A percentile compares a stretch with the other conserved stretches of the same genome.
These are phyloP conservation scores for Sphyrna mokarran DNA, from an alignment of 2,113 vertebrate genomes.

Conservation along the genomic window DNA sequence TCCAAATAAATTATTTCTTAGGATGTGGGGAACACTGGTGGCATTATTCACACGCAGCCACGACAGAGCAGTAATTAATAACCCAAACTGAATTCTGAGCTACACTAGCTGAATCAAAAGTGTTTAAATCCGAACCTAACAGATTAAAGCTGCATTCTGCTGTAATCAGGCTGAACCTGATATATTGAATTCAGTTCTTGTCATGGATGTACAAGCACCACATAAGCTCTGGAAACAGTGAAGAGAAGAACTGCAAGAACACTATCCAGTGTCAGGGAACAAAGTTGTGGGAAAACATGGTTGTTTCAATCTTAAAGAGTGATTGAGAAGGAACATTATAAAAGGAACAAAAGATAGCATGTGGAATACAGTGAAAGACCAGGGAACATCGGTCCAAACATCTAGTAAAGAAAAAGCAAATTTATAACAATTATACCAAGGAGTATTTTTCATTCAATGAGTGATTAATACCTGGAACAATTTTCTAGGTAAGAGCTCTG, in stretches of 20 bases:
- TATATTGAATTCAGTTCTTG: neutral
- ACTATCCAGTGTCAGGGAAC: neutral
- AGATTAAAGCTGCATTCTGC: neutral
- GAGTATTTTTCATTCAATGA: neutral
- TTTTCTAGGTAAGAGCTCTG: neutral
- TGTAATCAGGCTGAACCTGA: neutral
- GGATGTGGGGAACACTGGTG: neutral
- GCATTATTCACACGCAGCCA: neutral
- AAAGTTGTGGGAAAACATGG: neutral
- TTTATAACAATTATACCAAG: neutral
- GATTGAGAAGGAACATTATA: neutral
- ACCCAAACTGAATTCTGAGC: neutral
- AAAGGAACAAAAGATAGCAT: neutral
- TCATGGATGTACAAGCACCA: neutral
- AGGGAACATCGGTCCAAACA: neutral
- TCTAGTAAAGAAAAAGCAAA: neutral
- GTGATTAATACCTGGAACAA: neutral
- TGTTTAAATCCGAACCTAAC: neutral
- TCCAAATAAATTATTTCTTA: neutral
- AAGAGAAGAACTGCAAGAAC: neutral
- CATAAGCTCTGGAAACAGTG: neutral
- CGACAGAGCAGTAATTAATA: neutral
- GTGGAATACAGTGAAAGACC: neutral
- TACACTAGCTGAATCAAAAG: neutral
- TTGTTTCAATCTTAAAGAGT: neutral